Percentiles rank a stretch among this genome's conserved stretches.
Conservation (phyloP, 2,888 invertebrate genomes). For the Epinotia demarniana region DNA sequence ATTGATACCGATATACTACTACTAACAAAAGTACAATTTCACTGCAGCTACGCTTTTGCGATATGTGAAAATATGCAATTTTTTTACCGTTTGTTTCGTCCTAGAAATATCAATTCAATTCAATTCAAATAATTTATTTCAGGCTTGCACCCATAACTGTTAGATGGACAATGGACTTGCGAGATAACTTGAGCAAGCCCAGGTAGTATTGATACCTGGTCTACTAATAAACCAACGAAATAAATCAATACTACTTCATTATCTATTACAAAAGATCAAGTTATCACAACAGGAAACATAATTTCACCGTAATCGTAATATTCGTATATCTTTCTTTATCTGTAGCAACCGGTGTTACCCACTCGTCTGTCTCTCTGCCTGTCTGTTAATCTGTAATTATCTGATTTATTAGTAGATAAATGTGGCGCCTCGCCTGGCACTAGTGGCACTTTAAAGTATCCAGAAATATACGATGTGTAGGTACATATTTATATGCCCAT, state of each 20-base stretch:
- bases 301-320: constrained; percentile 43
- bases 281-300: constrained; percentile 45
- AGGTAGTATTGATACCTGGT: not conserved
- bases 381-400: constrained; percentile 39
- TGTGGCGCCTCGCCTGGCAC: constrained; percentile 9
- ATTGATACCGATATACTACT: too few species aligned
- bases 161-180: too few species aligned
- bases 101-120: not conserved
- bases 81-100: not conserved
- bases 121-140: too few species aligned
- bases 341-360: constrained; percentile 46
- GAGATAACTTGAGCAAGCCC: not conserved
- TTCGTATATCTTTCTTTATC: constrained; percentile 32
- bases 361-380: constrained; percentile 41
- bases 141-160: too few species aligned
- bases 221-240: constrained; percentile 1
- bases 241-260: constrained; percentile 17
- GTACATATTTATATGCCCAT: too few species aligned
- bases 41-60: too few species aligned
- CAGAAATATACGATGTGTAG: not conserved
- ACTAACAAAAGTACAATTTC: too few species aligned
- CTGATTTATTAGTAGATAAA: constrained; percentile 42
- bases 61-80: too few species aligned
- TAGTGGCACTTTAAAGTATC: not conserved
- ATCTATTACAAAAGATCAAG: constrained; percentile 41